Evolutionary conservation across 2,113 vertebrate genomes (phyloP).

Genomic region (Elgaria multicarinata): DNA sequence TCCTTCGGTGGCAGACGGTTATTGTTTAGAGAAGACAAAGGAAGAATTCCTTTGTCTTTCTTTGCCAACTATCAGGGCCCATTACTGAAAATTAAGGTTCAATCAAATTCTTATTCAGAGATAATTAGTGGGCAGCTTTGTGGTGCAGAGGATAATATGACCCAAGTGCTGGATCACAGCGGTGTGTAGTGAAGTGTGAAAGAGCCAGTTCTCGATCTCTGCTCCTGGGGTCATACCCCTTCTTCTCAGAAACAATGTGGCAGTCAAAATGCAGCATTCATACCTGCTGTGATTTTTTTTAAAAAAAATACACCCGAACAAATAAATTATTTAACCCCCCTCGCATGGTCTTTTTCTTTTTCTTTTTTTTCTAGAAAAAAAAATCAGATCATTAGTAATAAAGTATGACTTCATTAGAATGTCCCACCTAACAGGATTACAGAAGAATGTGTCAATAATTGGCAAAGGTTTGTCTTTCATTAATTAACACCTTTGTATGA

Average conservation of each 20-base stretch:
- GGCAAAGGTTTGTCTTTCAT: conserved; percentile 86
- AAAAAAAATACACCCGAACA: conserved; percentile 81
- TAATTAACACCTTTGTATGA: conserved; percentile 92
- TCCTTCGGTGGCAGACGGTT: conserved; percentile 52
- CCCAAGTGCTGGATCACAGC: conserved; percentile 79
- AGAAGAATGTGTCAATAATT: conserved; percentile 82
- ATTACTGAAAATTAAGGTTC: conserved; percentile 90
- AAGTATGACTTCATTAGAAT: conserved; percentile 80
- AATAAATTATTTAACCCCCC: conserved; percentile 84
- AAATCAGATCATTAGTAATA: conserved; percentile 77
- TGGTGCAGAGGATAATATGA: conserved; percentile 68
- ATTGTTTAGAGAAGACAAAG: conserved; percentile 63
- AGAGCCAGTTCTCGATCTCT: conserved; percentile 62
- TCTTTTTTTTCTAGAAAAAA: not conserved
- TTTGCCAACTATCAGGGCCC: conserved; percentile 84
- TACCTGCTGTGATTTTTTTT: conserved; percentile 87
- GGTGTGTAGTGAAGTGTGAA: conserved; percentile 82
- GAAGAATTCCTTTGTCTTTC: conserved; percentile 68
- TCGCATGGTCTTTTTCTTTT: conserved; percentile 31
- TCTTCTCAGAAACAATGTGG: conserved; percentile 70
- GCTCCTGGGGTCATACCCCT: conserved; percentile 63
- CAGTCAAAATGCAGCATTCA: conserved; percentile 76
- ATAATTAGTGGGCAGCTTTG: conserved; percentile 86
- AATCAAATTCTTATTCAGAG: conserved; percentile 90
- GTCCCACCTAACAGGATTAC: conserved; percentile 82